Evolutionary conservation across 2,888 invertebrate genomes (phyloP), one percentile per base, ranked within the genome.

Genomic region (Spodoptera exigua): DNA sequence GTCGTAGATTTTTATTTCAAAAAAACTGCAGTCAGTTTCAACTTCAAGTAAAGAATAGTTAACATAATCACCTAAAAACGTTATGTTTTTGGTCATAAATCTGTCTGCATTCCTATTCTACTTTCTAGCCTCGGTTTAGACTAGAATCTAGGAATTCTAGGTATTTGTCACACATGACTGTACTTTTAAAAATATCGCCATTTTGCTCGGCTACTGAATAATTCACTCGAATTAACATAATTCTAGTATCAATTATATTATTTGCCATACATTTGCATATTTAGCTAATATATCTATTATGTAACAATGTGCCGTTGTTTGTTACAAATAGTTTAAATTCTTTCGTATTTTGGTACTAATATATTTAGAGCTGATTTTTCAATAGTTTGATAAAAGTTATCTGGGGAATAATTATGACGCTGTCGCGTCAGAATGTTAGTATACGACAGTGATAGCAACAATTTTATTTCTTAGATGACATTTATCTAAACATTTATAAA

Each of bases 241-340:
- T 4, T 34, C 44, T 39, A 35, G 55, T 59, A 17, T n/a, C n/a
- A n/a, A n/a, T 36, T 17, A 43, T 67, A 43, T 54, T 47, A 61
- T 70, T 70, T 56, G 46, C 56, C 57, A 52, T 36, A 17, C 16
- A 67, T 70, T 67, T 61, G 53, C 67, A 61, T 61, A 61, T 37
- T 0, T 48, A 34, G 35, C 16, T 40, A 9, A 32, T 46, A 43
- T 65, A 41, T 65, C 17, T 67, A 18, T 61, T 61, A 18, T 17
- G 17, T 52, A 47, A 59, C 27, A 5, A 27, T 12, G 17, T 46
- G 13, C 65, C 43, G 47, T 63, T 67, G 57, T 39, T 37, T 48
- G 16, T 68, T 67, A 43, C 59, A 39, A 58, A 66, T 66, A 27
- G 9, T 43, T 37, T 12, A 13, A 14, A 63, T 59, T 44, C 35